Evolutionary conservation across 30 jellyfish, hydroid and myxozoan species (phyloP).

Genomic region (Cassiopea xamachana): DNA sequence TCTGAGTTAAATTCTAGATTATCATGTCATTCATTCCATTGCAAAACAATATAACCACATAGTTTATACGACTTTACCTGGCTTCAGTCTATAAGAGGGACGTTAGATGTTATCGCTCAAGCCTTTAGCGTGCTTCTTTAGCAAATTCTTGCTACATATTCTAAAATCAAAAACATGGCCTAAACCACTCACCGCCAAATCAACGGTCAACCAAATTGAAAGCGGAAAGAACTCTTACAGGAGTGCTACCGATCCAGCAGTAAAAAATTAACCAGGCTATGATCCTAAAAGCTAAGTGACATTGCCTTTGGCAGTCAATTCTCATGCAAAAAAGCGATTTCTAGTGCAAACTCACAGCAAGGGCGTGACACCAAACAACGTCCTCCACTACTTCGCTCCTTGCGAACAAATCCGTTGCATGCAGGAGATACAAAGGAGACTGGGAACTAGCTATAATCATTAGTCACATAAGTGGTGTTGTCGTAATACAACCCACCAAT

Average conservation of each 20-base stretch:
- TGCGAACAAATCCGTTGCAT: conserved; percentile 63
- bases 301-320: conserved; percentile 30
- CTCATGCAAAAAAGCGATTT: conserved; percentile 23
- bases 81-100: neutral
- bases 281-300: conserved; percentile 53
- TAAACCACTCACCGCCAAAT: conserved; percentile 38
- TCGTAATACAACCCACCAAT: neutral
- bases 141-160: neutral
- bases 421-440: conserved; percentile 51
- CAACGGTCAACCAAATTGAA: conserved; percentile 48
- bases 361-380: conserved; percentile 71
- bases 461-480: neutral
- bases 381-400: conserved; percentile 32
- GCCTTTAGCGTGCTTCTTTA: neutral
- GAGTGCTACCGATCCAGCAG: conserved; percentile 46
- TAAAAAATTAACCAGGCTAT: conserved; percentile 11
- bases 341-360: conserved; percentile 14
- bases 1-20: neutral
- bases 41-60: neutral
- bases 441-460: conserved; percentile 41
- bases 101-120: neutral
- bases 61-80: neutral
- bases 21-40: neutral
- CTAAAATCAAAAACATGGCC: conserved; percentile 7
- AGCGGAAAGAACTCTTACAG: conserved; percentile 57